Base-by-base conservation (phyloP, 1,140 invertebrate species). In the Parapsyche elsis region DNA sequence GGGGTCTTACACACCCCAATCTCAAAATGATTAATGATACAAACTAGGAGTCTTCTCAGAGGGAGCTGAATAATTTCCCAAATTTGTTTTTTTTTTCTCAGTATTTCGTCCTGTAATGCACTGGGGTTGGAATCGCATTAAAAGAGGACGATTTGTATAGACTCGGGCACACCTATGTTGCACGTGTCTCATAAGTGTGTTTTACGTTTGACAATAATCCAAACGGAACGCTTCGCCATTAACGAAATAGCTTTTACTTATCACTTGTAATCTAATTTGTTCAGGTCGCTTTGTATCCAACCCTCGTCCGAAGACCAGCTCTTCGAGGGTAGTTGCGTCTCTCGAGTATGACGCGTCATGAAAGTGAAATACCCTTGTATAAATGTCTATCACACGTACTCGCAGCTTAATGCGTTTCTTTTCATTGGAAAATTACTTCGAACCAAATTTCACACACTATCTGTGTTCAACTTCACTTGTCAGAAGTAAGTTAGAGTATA, bases 261-360 rank as follows among this genome's bases (percentile, higher is more conserved):
- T 77, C 75, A 46, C 49, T 45, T 59, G 75, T 77, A 77, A 77
- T 77, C 49, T 49, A 77, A 77, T 77, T 77, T 77, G 75, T 77
- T 77, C 59, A 44, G 75, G 57, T 67, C 75, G 30, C 59, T 77
- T 77, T 77, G 57, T 38, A 67, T 67, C 64, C 64, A 26, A 45
- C 71, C 71, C 71, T 73, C 14, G 1, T 67, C 64, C 64, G 21
- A 9, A 30, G 24, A 67, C 64, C 64, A 67, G 64, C 14, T 67
- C 24, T n/a, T 67, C 64, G 21, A 67, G 64, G 64, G 64, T 67
- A 67, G 9, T 1, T 38, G 30, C 30, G 30, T 38, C 30, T 38
- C 64, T 23, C 26, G 64, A 67, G 24, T 23, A 67, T 67, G 64
- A 67, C 64, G 24, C 24, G 24, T 26, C 24, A 67, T 38, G 30